Evolutionary conservation across 2,113 vertebrate genomes (phyloP).

Genomic region (Nematolebias whitei): DNA sequence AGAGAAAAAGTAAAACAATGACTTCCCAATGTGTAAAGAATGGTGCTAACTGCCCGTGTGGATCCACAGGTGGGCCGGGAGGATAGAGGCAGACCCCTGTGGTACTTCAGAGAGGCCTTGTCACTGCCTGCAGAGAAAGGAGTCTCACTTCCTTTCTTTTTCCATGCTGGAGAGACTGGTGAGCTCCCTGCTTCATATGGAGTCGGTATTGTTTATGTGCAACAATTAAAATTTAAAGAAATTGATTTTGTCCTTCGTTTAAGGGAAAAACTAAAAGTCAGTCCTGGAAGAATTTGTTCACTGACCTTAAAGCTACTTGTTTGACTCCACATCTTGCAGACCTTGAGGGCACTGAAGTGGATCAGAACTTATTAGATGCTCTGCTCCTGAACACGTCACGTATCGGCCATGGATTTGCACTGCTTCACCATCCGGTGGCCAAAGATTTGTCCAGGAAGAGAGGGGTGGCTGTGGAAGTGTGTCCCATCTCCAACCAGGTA

Average conservation of each 20-base stretch:
- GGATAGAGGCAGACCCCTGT: slow-evolving; percentile 85
- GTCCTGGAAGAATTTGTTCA: neutral
- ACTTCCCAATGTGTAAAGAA: no score
- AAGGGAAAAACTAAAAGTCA: no score
- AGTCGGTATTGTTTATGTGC: no score
- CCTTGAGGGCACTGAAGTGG: slow-evolving; percentile 83
- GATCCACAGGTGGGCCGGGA: slow-evolving; percentile 87
- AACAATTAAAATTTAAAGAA: no score
- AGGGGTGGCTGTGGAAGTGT: slow-evolving; percentile 88
- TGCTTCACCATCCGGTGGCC: slow-evolving; percentile 84
- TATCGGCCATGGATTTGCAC: slow-evolving; percentile 89
- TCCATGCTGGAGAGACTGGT: slow-evolving; percentile 94
- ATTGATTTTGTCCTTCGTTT: no score
- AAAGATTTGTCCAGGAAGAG: slow-evolving; percentile 79
- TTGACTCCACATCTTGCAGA: slow-evolving; percentile 66
- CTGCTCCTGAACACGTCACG: slow-evolving; percentile 88
- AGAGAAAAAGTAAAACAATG: no score
- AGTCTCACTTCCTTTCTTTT: slow-evolving; percentile 85
- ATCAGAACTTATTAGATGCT: slow-evolving; percentile 88
- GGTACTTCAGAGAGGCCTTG: slow-evolving; percentile 84
- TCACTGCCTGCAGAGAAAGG: slow-evolving; percentile 77
- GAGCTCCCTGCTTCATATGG: slow-evolving; percentile 43
- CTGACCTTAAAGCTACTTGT: neutral
- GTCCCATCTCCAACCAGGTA: slow-evolving; percentile 95
- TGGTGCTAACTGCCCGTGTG: neutral